These are phyloP conservation scores for Pterostichus niger DNA, from an alignment of 2,888 invertebrate species.

Conservation along the genomic window DNA sequence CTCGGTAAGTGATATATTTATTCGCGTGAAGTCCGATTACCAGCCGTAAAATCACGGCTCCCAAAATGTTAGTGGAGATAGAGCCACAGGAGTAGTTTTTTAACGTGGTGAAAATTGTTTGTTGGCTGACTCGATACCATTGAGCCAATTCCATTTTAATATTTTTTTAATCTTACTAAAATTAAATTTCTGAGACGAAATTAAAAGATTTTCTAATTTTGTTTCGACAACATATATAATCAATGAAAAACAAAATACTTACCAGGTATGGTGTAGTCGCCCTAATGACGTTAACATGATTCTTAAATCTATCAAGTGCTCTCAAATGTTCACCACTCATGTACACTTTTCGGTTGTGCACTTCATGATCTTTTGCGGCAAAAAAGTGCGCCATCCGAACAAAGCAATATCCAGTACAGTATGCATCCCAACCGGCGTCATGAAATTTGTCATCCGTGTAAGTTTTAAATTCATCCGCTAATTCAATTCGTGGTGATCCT, in stretches of 20 bases:
- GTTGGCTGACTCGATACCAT: no score
- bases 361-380: constrained; percentile 78
- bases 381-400: constrained; percentile 82
- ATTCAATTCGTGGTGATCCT: constrained; percentile 75
- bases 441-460: constrained; percentile 77
- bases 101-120: no score
- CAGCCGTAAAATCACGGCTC: no score
- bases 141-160: no score
- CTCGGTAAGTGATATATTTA: no score
- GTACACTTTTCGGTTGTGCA: constrained; percentile 75
- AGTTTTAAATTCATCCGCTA: constrained; percentile 70
- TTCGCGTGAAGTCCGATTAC: no score
- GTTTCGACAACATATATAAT: no score
- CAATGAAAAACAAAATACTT: constrained; percentile 71
- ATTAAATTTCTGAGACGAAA: no score
- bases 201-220: no score
- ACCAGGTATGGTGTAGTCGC: constrained; percentile 81
- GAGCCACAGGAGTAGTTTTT: no score
- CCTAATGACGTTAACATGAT: constrained; percentile 82
- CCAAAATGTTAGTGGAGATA: no score
- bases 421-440: constrained; percentile 93
- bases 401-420: constrained; percentile 87
- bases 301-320: constrained; percentile 78
- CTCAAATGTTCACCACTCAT: constrained; percentile 79
- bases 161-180: no score